Evolutionary conservation across 2,797 vertebrate species (phyloP).

Genomic region (Enteromius anoplus): DNA sequence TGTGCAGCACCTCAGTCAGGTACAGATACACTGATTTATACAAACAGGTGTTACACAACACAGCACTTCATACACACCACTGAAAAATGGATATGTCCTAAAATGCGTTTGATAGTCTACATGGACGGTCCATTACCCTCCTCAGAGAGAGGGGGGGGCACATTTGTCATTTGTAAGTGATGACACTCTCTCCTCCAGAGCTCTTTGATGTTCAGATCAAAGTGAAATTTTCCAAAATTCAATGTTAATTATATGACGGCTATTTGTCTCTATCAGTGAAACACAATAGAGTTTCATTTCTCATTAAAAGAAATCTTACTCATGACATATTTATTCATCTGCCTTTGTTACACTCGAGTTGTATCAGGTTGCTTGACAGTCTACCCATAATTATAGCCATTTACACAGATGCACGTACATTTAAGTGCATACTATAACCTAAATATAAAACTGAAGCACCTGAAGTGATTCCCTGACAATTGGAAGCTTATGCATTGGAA

Average conservation of each 20-base stretch:
- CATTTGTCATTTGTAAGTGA: constrained; percentile 42
- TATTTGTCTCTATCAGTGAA: constrained; percentile 12
- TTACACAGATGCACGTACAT: background rate
- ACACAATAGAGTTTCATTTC: background rate
- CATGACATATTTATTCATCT: constrained; percentile 3
- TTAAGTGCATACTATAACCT: constrained; percentile 1
- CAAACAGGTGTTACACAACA: constrained; percentile 22
- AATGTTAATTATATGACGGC: constrained; percentile 21
- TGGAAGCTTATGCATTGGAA: background rate
- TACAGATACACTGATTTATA: background rate
- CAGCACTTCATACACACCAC: background rate
- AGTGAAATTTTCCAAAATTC: constrained; percentile 37
- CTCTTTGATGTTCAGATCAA: constrained; percentile 45
- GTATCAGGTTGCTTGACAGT: constrained; percentile 6
- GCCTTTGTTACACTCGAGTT: background rate
- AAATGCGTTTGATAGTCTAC: background rate
- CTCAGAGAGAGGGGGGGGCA: background rate
- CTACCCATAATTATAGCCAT: background rate
- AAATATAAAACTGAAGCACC: constrained; percentile 5
- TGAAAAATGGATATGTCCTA: background rate
- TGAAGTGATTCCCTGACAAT: background rate
- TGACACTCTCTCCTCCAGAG: constrained; percentile 9
- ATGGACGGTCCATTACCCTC: background rate
- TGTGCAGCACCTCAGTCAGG: constrained; percentile 23
- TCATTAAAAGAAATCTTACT: background rate